Percentiles rank a stretch among this genome's conserved stretches.
Evolutionary conservation across 92 coral and sea anemone genomes (phyloP).

Genomic region (Meandrina meandrites): DNA sequence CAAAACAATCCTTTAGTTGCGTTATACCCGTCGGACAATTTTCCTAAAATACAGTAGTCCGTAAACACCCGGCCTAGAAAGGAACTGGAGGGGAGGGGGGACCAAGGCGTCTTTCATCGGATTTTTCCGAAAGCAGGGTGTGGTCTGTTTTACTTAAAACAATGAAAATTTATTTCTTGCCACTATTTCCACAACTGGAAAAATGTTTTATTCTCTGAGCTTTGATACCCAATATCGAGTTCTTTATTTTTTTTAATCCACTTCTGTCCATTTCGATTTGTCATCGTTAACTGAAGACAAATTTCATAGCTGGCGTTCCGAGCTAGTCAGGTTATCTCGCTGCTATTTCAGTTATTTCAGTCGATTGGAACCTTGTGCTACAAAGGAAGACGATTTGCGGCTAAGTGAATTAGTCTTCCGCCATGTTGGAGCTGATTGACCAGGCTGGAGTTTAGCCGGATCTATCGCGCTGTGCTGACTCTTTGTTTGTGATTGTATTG

Average conservation of each 20-base stretch:
- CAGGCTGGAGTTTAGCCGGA: neutral
- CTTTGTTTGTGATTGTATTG: neutral
- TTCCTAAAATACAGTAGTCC: no score
- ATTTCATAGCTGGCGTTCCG: neutral
- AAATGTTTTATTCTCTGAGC: neutral
- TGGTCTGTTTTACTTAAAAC: neutral
- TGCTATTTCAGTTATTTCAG: neutral
- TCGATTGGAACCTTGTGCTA: neutral
- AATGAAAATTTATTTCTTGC: neutral
- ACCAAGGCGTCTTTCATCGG: neutral
- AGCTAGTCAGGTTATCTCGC: neutral
- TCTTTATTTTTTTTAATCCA: neutral
- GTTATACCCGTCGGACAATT: no score
- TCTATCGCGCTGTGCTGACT: neutral
- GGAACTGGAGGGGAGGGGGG: neutral
- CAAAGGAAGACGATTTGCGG: neutral
- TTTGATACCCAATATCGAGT: neutral
- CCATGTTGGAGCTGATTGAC: neutral
- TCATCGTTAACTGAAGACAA: neutral
- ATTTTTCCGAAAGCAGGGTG: neutral
- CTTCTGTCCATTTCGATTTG: neutral
- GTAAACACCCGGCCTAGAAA: no score
- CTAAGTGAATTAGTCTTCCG: neutral
- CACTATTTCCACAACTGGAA: neutral
- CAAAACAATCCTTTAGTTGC: no score